Evolutionary conservation across 1,140 invertebrate genomes (phyloP).

Genomic region (Coptotermes formosanus): DNA sequence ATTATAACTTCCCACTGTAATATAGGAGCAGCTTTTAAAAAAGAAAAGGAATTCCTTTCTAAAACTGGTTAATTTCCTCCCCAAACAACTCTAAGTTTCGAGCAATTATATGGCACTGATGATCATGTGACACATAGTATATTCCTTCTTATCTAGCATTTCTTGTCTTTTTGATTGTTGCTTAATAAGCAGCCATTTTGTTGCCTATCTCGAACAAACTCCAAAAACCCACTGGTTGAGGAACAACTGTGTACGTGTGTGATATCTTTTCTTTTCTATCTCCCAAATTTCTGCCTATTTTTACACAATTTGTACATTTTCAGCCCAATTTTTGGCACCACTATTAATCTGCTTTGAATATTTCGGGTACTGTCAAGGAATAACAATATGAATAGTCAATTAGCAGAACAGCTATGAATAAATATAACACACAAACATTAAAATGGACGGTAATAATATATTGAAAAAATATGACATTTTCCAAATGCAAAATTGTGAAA

Average conservation of each 20-base stretch:
- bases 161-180: too few relatives aligned
- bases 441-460: constrained; percentile 28
- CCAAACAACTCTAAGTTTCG: too few relatives aligned
- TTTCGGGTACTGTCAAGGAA: neutral
- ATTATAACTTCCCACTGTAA: too few relatives aligned
- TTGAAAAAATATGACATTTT: constrained; percentile 28
- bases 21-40: too few relatives aligned
- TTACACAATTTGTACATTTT: neutral
- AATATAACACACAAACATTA: constrained; percentile 20
- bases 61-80: too few relatives aligned
- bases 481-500: constrained; percentile 25
- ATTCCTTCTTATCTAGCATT: too few relatives aligned
- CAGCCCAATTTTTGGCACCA: neutral
- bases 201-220: too few relatives aligned
- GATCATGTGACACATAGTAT: too few relatives aligned
- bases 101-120: too few relatives aligned
- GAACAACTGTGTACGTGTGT: neutral
- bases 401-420: neutral
- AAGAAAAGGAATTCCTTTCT: too few relatives aligned
- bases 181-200: too few relatives aligned
- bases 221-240: too few relatives aligned
- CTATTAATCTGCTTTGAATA: neutral
- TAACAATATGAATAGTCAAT: neutral
- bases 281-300: neutral
- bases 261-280: neutral